phyloP scores from a whole-genome alignment of 2,797 vertebrate genomes.

The Menidia menidia region DNA sequence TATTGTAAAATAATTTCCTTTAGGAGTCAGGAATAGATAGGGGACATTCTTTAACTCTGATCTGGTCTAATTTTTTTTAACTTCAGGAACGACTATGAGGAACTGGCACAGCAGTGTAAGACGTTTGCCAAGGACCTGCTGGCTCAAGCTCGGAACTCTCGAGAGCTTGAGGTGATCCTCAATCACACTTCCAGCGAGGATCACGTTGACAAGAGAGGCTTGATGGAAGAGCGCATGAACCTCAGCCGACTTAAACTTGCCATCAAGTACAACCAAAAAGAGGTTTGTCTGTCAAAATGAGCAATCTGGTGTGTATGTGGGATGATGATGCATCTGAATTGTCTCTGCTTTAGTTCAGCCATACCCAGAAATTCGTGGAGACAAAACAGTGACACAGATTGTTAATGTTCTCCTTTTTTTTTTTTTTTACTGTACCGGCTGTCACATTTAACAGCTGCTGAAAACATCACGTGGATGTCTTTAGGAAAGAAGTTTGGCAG shows the following conservation, averaged over 20 bases:
- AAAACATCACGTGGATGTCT: constrained; percentile 15
- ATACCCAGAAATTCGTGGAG: background rate
- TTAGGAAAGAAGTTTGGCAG: constrained; percentile 43
- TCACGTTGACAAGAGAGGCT: constrained; percentile 91
- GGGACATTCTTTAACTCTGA: constrained; percentile 13
- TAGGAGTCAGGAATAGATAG: constrained; percentile 5
- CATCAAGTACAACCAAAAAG: constrained; percentile 99
- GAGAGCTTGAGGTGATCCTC: constrained; percentile 97
- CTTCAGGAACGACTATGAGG: constrained; percentile 96
- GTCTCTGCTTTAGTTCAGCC: constrained; percentile 1
- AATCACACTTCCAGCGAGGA: constrained; percentile 97
- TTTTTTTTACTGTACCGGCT: background rate
- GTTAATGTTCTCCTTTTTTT: constrained; percentile 8
- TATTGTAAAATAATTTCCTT: constrained; percentile 3
- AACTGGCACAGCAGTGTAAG: constrained; percentile 97
- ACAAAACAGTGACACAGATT: background rate
- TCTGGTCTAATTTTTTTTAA: constrained; percentile 24
- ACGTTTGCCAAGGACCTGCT: constrained; percentile 99
- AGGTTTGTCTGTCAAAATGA: constrained; percentile 79
- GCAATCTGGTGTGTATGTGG: background rate
- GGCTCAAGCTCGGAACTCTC: constrained; percentile 97
- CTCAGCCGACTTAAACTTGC: constrained; percentile 97
- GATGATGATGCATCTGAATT: background rate
- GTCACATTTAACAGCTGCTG: constrained; percentile 29
- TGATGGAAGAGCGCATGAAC: constrained; percentile 98